phyloP scores from a whole-genome alignment of 2,113 vertebrate species.

The Pterocles burchelli region DNA sequence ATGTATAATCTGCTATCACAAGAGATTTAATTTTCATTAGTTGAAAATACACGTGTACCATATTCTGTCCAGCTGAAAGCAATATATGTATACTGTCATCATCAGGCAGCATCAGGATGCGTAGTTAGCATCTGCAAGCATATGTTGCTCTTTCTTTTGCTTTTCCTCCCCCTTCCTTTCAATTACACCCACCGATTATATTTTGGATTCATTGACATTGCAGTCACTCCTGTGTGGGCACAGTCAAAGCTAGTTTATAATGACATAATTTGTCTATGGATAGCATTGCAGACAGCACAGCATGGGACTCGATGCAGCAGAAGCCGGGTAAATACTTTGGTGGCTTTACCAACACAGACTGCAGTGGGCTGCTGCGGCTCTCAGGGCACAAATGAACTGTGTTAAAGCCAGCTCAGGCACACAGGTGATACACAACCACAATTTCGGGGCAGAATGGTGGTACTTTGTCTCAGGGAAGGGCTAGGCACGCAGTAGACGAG shows the following conservation, averaged over 20 bases:
- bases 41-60: not conserved
- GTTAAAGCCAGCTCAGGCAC: not conserved
- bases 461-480: not conserved
- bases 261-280: slow-evolving; percentile 11
- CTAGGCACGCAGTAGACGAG: fast-evolving
- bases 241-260: not conserved
- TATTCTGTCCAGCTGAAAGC: not conserved
- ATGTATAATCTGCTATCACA: not conserved
- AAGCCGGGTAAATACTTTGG: not conserved
- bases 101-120: not conserved
- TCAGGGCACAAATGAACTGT: fast-evolving
- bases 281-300: not conserved
- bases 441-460: not conserved
- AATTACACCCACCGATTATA: not conserved
- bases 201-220: slow-evolving; percentile 24
- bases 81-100: not conserved
- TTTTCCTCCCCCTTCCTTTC: not conserved
- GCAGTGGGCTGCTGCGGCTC: not conserved
- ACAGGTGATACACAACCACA: fast-evolving
- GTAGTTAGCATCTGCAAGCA: not conserved
- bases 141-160: not conserved
- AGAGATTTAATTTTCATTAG: not conserved
- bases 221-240: slow-evolving; percentile 46
- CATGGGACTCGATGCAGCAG: not conserved
- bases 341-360: fast-evolving